Conservation (phyloP, 2,113 vertebrate genomes). For the Aspidoscelis tigris region DNA sequence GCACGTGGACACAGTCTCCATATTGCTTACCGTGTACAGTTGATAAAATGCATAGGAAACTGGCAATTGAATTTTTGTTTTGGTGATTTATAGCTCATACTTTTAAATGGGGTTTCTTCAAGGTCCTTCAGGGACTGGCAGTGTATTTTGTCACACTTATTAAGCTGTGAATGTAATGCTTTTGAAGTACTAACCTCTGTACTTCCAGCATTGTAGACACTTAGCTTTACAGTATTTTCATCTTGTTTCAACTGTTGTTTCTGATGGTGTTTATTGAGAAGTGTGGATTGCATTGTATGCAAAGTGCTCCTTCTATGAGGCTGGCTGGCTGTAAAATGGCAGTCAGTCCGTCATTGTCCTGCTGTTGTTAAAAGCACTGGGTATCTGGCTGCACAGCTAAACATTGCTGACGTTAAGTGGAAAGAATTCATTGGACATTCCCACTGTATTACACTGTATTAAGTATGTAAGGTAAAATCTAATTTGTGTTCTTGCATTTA, state of each 20-base stretch:
- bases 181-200: not conserved
- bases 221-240: not conserved
- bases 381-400: no score
- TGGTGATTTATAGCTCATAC: constrained; percentile 26
- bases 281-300: not conserved
- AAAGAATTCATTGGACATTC: no score
- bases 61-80: constrained; percentile 7
- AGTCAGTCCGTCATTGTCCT: not conserved
- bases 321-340: no score
- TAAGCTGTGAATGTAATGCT: no score
- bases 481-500: not conserved
- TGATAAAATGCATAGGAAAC: constrained; percentile 36
- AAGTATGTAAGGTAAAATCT: not conserved
- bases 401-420: not conserved
- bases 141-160: no score
- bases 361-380: not conserved
- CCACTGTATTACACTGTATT: no score
- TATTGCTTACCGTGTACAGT: constrained; percentile 32
- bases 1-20: not conserved
- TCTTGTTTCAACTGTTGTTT: no score
- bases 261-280: no score
- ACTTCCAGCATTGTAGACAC: not conserved
- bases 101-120: not conserved
- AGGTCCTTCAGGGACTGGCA: constrained; percentile 11
- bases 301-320: not conserved